Evolutionary conservation across 1,140 invertebrate species (phyloP).

Genomic region (Portunus trituberculatus): DNA sequence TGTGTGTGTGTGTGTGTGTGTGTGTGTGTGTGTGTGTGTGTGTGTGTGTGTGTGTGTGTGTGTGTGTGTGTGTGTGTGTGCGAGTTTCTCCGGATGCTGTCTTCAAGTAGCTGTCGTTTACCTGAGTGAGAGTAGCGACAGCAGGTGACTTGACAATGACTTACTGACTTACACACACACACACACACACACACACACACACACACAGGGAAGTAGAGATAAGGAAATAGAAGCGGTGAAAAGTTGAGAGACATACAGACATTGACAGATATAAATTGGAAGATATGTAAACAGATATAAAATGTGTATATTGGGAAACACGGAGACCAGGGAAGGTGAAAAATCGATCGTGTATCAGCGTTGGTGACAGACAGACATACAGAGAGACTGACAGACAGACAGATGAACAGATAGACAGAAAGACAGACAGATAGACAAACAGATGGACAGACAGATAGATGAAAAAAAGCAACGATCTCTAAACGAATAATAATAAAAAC

Average conservation of each 20-base stretch:
- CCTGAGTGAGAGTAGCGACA: background rate
- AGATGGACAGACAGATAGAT: background rate
- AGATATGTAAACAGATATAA: background rate
- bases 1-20: slow-evolving; percentile 38
- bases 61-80: slow-evolving; percentile 40
- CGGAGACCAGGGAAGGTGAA: background rate
- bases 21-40: slow-evolving; percentile 35
- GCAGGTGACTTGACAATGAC: background rate
- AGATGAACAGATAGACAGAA: background rate
- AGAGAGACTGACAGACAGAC: background rate
- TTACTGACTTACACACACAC: background rate
- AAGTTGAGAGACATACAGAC: background rate
- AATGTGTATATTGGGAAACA: background rate
- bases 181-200: slow-evolving; percentile 32
- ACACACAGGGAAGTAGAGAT: background rate
- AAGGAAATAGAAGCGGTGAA: background rate
- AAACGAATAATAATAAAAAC: background rate
- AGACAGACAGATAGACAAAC: background rate
- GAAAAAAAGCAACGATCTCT: background rate
- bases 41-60: slow-evolving; percentile 31
- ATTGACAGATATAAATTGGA: background rate
- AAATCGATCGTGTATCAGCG: background rate
- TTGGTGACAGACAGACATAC: background rate
- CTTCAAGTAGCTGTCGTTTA: background rate
- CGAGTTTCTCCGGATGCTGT: background rate